These are phyloP conservation scores for Leptinotarsa undecemlineata DNA, from an alignment of 1,140 invertebrate species.

Conservation along the genomic window DNA sequence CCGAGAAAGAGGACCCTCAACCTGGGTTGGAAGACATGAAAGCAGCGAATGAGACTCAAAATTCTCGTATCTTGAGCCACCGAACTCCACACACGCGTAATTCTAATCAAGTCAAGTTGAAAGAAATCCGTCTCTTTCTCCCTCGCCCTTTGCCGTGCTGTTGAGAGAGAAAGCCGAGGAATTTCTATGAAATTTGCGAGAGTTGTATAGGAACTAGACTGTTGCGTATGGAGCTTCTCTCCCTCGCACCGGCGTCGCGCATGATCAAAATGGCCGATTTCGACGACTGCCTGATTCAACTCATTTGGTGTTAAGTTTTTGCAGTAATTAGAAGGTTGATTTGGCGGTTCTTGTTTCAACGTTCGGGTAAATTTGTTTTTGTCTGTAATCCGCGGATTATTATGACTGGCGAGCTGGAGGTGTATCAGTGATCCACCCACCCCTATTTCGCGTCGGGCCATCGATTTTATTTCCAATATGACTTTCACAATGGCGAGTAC, in stretches of 20 bases:
- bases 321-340: slow-evolving; percentile 31
- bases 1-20: neutral
- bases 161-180: slow-evolving; percentile 25
- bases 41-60: slow-evolving; percentile 19
- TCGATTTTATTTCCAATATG: slow-evolving; percentile 40
- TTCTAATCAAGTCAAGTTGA: slow-evolving; percentile 32
- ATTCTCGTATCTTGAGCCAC: slow-evolving; percentile 15
- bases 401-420: neutral
- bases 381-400: slow-evolving; percentile 17
- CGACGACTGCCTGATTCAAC: slow-evolving; percentile 31
- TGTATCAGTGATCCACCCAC: slow-evolving; percentile 15
- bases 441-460: slow-evolving; percentile 27
- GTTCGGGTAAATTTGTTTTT: slow-evolving; percentile 15
- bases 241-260: slow-evolving; percentile 26
- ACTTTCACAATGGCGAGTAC: slow-evolving; percentile 37
- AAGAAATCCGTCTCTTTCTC: slow-evolving; percentile 30
- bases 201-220: slow-evolving; percentile 18
- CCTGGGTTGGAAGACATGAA: slow-evolving; percentile 5
- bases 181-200: slow-evolving; percentile 23
- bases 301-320: slow-evolving; percentile 40
- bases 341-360: neutral
- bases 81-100: slow-evolving; percentile 29
- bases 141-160: neutral
- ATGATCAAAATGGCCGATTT: slow-evolving; percentile 41
- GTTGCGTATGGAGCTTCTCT: slow-evolving; percentile 22